Conservation (phyloP, 2,888 invertebrate species). For the Trachelus tabidus region DNA sequence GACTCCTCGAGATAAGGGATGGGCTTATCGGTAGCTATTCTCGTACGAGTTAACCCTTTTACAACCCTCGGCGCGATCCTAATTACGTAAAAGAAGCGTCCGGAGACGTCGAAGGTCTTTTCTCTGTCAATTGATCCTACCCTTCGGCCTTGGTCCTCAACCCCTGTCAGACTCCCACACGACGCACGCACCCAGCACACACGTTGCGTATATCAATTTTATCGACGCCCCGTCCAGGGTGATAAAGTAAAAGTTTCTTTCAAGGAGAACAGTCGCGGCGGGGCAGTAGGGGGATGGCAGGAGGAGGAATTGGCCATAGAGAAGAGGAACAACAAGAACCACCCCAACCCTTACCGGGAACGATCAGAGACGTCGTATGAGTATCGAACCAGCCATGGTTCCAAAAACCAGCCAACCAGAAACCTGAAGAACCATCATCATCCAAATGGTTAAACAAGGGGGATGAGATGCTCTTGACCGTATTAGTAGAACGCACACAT, state of each 20-base stretch:
- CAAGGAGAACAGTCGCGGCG: background rate
- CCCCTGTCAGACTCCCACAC: slow-evolving; percentile 9
- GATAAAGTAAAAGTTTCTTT: slow-evolving; percentile 27
- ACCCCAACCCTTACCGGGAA: background rate
- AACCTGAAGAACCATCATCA: background rate
- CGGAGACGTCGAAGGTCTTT: slow-evolving; percentile 7
- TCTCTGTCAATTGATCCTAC: background rate
- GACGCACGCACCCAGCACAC: background rate
- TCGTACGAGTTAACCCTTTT: slow-evolving; percentile 22
- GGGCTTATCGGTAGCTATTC: background rate
- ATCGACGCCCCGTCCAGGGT: slow-evolving; percentile 23
- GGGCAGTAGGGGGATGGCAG: background rate
- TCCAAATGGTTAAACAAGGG: background rate
- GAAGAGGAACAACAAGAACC: background rate
- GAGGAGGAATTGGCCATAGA: background rate
- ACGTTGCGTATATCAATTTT: slow-evolving; percentile 28
- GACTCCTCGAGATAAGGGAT: background rate
- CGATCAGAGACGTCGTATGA: background rate
- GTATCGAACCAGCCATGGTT: background rate
- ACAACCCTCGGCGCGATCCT: slow-evolving; percentile 37
- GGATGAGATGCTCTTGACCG: slow-evolving; percentile 30
- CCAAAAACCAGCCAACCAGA: background rate
- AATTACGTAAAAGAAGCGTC: slow-evolving; percentile 48
- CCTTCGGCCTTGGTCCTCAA: slow-evolving; percentile 1
- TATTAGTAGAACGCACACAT: slow-evolving; percentile 32